Conservation (phyloP, 2,888 invertebrate species). For the Rutpela maculata region DNA sequence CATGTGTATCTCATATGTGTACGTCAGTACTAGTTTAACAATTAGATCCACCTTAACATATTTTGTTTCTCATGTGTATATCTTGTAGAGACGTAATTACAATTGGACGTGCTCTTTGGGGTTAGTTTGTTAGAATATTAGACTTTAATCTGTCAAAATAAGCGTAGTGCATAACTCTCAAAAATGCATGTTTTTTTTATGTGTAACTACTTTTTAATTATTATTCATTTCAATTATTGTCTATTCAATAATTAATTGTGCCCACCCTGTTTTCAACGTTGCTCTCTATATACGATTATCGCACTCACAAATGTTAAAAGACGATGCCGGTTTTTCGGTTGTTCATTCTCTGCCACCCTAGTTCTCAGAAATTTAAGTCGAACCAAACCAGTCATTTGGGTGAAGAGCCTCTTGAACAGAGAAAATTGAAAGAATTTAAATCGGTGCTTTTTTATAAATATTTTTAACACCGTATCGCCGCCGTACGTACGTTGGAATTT, state of each 20-base stretch:
- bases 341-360: conserved; percentile 55
- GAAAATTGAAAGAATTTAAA: conserved; percentile 53
- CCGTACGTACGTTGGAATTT: not conserved
- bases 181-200: no score
- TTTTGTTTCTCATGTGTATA: no score
- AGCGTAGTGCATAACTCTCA: not conserved
- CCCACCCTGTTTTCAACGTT: conserved; percentile 28
- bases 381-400: conserved; percentile 57
- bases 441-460: conserved; percentile 39
- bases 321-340: conserved; percentile 43
- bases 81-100: no score
- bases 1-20: no score
- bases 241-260: not conserved
- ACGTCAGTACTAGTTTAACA: no score
- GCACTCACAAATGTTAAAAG: conserved; percentile 39
- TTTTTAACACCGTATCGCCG: not conserved
- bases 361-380: conserved; percentile 57
- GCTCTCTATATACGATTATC: conserved; percentile 33
- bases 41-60: no score
- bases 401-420: conserved; percentile 50
- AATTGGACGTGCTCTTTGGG: no score
- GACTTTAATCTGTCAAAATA: no score
- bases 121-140: no score
- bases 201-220: not conserved
- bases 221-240: not conserved